These are phyloP conservation scores for Muntiacus muntjak DNA, from an alignment of 2,113 vertebrate genomes.

Conservation along the genomic window DNA sequence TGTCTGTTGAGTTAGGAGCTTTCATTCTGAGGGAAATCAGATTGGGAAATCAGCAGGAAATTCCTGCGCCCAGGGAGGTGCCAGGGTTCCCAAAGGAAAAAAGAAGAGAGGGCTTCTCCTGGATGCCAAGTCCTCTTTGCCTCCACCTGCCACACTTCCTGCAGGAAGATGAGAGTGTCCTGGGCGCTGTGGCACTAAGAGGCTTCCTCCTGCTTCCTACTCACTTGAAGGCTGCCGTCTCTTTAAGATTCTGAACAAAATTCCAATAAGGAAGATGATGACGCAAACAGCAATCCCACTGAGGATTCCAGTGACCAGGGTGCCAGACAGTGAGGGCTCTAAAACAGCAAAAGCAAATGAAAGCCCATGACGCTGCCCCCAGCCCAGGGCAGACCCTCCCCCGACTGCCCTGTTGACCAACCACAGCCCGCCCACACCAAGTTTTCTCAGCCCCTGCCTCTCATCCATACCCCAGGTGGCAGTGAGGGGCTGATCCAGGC, in stretches of 20 bases:
- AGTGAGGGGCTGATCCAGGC: constrained; percentile 42
- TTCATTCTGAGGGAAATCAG: not conserved
- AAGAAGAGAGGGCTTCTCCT: not conserved
- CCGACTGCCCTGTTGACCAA: not conserved
- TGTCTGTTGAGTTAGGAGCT: not conserved
- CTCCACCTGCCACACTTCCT: not conserved
- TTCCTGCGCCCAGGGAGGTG: not conserved
- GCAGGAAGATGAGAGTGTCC: not conserved
- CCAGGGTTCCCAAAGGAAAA: not conserved
- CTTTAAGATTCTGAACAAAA: constrained; percentile 26
- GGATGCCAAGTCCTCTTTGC: not conserved
- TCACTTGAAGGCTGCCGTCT: constrained; percentile 6
- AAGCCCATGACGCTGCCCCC: fast-evolving
- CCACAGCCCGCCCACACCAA: not conserved
- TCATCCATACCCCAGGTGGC: constrained; percentile 46
- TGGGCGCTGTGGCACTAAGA: not conserved
- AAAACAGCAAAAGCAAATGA: not conserved
- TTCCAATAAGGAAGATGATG: not conserved
- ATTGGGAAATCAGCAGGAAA: not conserved
- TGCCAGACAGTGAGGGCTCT: not conserved
- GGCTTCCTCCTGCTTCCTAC: not conserved
- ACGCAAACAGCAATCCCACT: not conserved
- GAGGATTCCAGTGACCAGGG: not conserved
- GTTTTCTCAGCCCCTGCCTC: not conserved
- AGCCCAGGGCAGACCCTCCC: too few species aligned